Base-by-base conservation (phyloP, 1,140 invertebrate genomes). In the Melanaphis sacchari region DNA sequence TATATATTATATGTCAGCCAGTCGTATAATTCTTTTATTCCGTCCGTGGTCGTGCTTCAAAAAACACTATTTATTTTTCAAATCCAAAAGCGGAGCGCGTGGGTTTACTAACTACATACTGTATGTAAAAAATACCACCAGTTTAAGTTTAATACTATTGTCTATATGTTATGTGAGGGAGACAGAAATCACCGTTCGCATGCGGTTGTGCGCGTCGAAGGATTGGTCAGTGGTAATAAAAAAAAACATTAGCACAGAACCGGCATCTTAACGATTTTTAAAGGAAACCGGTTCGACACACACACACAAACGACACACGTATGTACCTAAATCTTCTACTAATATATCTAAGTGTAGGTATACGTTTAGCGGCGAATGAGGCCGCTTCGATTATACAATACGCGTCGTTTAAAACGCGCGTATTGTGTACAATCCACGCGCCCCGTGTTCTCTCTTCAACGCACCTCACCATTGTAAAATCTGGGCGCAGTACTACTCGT, bases 241-340 rank as follows among this genome's bases (percentile, higher is more conserved):
- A 82, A 76, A 49, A 82, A 76, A 43, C 76, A 41, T 92, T 82
- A 43, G 91, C 76, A 40, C 31, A 31, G 9, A 90, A 90, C 54
- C 38, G 52, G 8, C 22, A 9, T 90, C n/a, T 26, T 36, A 81
- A 82, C 43, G 91, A 82, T 82, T 92, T 46, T 82, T 24, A 46
- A 38, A 81, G 31, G n/a, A 92, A 91, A 92, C 91, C 76, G 91
- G 91, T 92, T 92, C 3, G 1, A 0, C n/a, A 11, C 11, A 66
- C 59, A n/a, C 59, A n/a, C 59, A 54, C 52, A 54, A 2, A 54
- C 22, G 24, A 59, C 54, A 31, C 54, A 26, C 11, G 26, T 31
- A 59, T 66, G 18, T n/a, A 66, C 59, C n/a, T 76, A 76, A 76
- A 76, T 76, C 59, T 76, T 76, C n/a, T n/a, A 76, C 59, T n/a